Conservation (phyloP, 1,140 invertebrate genomes). For the Drosophila serrata region DNA sequence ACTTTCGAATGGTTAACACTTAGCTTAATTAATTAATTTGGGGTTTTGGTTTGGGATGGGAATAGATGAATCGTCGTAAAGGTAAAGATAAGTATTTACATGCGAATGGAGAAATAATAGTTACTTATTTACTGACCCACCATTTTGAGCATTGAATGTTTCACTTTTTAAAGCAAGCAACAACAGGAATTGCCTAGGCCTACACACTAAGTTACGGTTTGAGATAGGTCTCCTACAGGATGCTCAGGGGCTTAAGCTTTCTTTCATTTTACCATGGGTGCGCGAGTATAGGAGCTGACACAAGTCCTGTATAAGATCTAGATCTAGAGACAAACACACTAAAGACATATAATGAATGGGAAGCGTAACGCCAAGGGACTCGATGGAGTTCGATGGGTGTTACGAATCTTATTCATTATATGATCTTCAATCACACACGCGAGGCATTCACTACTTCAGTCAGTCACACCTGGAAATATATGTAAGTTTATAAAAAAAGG, state of each 20-base stretch:
- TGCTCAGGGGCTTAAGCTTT: conserved; percentile 7
- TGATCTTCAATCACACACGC: neutral
- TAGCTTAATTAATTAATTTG: conserved; percentile 23
- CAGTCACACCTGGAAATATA: conserved; percentile 36
- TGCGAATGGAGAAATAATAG: conserved; percentile 18
- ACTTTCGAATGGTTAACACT: conserved; percentile 20
- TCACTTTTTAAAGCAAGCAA: conserved; percentile 73
- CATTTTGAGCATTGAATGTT: conserved; percentile 79
- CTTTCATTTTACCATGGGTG: conserved; percentile 6
- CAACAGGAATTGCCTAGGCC: conserved; percentile 48
- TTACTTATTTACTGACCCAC: conserved; percentile 21
- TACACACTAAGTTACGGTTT: conserved; percentile 31
- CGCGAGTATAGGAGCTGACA: conserved; percentile 29
- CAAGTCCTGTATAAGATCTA: conserved; percentile 36
- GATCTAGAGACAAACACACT: conserved; percentile 5
- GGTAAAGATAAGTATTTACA: conserved; percentile 37
- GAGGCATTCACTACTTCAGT: conserved; percentile 8
- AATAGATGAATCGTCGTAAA: neutral
- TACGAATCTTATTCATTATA: conserved; percentile 1
- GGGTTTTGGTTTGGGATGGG: conserved; percentile 1
- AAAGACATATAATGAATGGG: neutral
- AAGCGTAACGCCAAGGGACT: neutral
- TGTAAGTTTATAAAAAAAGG: conserved; percentile 58
- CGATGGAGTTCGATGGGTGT: too few species aligned
- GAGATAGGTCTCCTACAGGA: conserved; percentile 36